phyloP scores from a whole-genome alignment of 2,888 invertebrate species.

The Ectropis crepuscularia region DNA sequence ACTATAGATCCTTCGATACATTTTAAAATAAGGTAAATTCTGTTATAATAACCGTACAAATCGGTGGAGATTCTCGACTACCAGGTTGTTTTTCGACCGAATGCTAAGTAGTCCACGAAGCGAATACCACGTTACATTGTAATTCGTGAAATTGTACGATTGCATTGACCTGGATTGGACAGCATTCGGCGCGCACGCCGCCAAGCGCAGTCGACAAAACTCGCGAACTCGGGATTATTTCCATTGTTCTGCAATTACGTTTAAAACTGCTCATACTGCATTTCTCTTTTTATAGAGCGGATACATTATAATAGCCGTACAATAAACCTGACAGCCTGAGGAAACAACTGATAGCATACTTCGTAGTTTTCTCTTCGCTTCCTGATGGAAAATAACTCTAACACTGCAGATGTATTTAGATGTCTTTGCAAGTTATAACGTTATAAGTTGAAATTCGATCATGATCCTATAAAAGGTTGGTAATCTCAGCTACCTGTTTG shows the following conservation, averaged over 20 bases:
- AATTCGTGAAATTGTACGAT: slow-evolving; percentile 35
- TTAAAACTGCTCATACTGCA: not conserved
- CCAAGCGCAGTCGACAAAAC: slow-evolving; percentile 29
- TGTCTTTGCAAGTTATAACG: not conserved
- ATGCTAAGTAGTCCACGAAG: not conserved
- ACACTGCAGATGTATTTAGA: slow-evolving; percentile 6
- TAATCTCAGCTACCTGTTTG: not conserved
- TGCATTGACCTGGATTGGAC: slow-evolving; percentile 45
- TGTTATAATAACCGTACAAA: not conserved
- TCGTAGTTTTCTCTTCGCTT: slow-evolving; percentile 26
- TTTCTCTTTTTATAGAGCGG: not conserved
- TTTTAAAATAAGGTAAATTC: not conserved
- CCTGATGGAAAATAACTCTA: slow-evolving; percentile 18
- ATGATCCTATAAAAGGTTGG: not conserved
- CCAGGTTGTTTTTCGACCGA: slow-evolving; percentile 4
- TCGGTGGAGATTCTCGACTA: not conserved
- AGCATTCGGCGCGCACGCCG: slow-evolving; percentile 34
- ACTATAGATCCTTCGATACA: not conserved
- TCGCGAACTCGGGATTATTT: slow-evolving; percentile 16
- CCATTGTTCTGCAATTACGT: slow-evolving; percentile 1
- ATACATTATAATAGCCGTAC: not conserved
- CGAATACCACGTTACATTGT: slow-evolving; percentile 17
- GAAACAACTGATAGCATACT: slow-evolving; percentile 7
- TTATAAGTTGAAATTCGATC: not conserved
- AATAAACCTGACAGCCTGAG: not conserved